Base-by-base conservation (phyloP, 2,113 vertebrate species). In the Alexandromys fortis region DNA sequence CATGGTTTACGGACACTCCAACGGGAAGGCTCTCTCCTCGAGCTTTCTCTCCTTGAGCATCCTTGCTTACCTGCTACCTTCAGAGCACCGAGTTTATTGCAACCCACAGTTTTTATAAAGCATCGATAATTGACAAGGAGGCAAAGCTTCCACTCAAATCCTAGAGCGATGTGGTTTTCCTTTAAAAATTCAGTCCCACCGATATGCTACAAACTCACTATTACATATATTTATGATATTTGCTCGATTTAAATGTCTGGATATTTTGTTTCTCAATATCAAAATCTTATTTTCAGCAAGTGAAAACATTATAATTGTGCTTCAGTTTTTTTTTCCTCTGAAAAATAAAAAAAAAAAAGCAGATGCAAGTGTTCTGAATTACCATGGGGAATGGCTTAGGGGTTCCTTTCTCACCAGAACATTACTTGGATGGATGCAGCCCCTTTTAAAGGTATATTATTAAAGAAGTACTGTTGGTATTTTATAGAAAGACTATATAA, bases 401-500 rank as follows among this genome's bases (percentile, higher is more conserved):
- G 92, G 87, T 83, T 92, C 65, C 89, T 94, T 97, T 94, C 87
- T 83, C 67, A 91, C 72, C 82, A 73, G 17, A 35, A 92, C 90
- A 96, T 97, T 73, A 68, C 93, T 5, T 78, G 93, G 89, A 83
- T 72, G 28, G 89, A 94, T 97, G 96, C 95, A 77, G 24, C 49
- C 47, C 93, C 76, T 95, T 95, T 96, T 97, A 75, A 85, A 92
- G 42, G 70, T 45, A 63, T 21, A 42, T 68, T 55, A 86, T 68
- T 76, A n/a, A 72, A 95, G n/a, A 75, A 55, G 38, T 35, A 78
- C 77, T 68, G 38, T n/a, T 73, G 52, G 21, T 52, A 94, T 98
- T 98, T 97, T 98, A 97, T 93, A 87, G 96, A 95, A 96, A 96
- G 89, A 96, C 92, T 97, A 95, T 96, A 89, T 93, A 97, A 98